phyloP scores from a whole-genome alignment of 2,888 invertebrate species.

The Eupeodes luniger region DNA sequence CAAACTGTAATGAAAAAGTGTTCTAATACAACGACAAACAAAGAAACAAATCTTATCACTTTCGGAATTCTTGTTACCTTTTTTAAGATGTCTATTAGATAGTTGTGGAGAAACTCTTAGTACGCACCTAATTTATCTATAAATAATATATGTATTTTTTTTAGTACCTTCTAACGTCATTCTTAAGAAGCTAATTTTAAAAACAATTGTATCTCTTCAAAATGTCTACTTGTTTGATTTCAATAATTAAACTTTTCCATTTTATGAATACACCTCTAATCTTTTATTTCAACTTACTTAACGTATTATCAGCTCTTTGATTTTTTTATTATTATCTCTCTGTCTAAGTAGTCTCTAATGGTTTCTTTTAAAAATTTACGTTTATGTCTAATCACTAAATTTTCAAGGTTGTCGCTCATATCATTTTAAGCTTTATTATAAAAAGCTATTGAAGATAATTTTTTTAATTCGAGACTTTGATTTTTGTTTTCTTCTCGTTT shows the following conservation, averaged over 20 bases:
- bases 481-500: not conserved
- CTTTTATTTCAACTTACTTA: not conserved
- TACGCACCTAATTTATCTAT: too few relatives aligned
- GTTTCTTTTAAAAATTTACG: not conserved
- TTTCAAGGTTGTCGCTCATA: constrained; percentile 5
- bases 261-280: not conserved
- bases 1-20: too few relatives aligned
- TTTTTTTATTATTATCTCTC: constrained; percentile 22
- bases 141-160: too few relatives aligned
- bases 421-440: not conserved
- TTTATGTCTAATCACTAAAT: constrained; percentile 1
- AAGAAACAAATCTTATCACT: too few relatives aligned
- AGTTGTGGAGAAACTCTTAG: too few relatives aligned
- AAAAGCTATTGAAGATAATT: constrained; percentile 1
- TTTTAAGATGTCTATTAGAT: too few relatives aligned
- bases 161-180: too few relatives aligned
- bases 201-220: too few relatives aligned
- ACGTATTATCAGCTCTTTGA: not conserved
- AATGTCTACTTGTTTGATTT: not conserved
- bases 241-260: not conserved
- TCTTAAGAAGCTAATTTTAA: too few relatives aligned
- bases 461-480: not conserved
- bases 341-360: not conserved
- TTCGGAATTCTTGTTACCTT: too few relatives aligned
- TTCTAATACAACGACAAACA: too few relatives aligned